Conservation (phyloP, 2,888 invertebrate genomes). For the Dugesia japonica region DNA sequence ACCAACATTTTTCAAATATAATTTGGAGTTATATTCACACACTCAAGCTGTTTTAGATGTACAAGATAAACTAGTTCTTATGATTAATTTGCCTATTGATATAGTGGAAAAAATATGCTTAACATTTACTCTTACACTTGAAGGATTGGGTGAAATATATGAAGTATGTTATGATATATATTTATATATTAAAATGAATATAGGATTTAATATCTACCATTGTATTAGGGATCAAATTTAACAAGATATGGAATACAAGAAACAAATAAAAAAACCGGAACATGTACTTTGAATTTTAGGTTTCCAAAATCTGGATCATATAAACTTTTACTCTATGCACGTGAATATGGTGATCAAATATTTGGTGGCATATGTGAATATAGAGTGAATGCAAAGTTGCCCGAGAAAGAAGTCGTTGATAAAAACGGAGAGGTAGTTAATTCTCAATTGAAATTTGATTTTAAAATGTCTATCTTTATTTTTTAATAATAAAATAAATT, state of each 20-base stretch:
- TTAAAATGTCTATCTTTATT: too few relatives aligned
- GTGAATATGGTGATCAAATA: constrained; percentile 44
- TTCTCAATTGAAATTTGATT: too few relatives aligned
- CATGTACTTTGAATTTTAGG: constrained; percentile 43
- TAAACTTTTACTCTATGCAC: constrained; percentile 46
- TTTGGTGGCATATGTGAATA: constrained; percentile 48
- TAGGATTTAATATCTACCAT: constrained; percentile 1
- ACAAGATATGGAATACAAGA: constrained; percentile 9
- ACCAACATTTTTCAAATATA: constrained; percentile 48
- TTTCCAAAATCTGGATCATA: constrained; percentile 44
- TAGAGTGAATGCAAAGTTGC: constrained; percentile 36
- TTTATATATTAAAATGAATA: background rate
- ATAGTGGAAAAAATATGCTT: constrained; percentile 43
- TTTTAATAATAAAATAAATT: too few relatives aligned
- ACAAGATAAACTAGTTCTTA: constrained; percentile 30
- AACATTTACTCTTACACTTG: constrained; percentile 39
- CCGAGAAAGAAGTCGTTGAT: background rate
- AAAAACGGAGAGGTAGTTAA: constrained; percentile 6
- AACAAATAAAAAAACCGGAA: background rate
- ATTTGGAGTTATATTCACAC: constrained; percentile 46
- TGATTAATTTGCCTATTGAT: constrained; percentile 36
- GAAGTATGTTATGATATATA: background rate
- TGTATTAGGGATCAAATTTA: constrained; percentile 17
- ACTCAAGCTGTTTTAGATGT: constrained; percentile 44
- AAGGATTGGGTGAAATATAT: constrained; percentile 29